Evolutionary conservation across 1,140 invertebrate genomes (phyloP).

Genomic region (Patella vulgata): DNA sequence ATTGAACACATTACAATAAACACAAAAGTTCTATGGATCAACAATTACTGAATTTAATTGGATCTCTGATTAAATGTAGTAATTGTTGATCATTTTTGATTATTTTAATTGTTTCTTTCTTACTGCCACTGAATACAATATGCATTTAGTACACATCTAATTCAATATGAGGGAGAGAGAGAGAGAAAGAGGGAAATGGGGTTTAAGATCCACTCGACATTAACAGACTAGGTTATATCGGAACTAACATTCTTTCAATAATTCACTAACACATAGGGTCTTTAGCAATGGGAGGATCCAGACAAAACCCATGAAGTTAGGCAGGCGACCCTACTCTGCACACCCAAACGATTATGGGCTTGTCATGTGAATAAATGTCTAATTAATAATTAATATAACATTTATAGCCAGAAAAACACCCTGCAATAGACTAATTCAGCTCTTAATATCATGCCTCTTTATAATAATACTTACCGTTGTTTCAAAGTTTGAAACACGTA

Average conservation of each 20-base stretch:
- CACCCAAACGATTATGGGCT: neutral
- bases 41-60: no score
- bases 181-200: neutral
- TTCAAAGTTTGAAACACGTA: conserved; percentile 19
- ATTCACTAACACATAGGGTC: neutral
- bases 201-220: neutral
- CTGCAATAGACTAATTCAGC: neutral
- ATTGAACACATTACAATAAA: no score
- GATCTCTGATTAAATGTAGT: neutral
- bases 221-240: no score
- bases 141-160: neutral
- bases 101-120: neutral
- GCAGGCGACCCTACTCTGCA: neutral
- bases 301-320: no score
- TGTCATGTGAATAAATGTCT: no score
- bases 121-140: neutral
- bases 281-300: no score
- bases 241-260: no score
- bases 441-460: neutral
- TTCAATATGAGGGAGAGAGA: neutral
- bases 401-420: no score
- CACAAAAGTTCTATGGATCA: no score
- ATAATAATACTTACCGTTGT: conserved; percentile 21
- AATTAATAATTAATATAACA: no score
- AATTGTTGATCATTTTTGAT: no score